These are phyloP conservation scores for Cuniculus paca DNA, from an alignment of 2,797 vertebrate genomes.

Conservation along the genomic window DNA sequence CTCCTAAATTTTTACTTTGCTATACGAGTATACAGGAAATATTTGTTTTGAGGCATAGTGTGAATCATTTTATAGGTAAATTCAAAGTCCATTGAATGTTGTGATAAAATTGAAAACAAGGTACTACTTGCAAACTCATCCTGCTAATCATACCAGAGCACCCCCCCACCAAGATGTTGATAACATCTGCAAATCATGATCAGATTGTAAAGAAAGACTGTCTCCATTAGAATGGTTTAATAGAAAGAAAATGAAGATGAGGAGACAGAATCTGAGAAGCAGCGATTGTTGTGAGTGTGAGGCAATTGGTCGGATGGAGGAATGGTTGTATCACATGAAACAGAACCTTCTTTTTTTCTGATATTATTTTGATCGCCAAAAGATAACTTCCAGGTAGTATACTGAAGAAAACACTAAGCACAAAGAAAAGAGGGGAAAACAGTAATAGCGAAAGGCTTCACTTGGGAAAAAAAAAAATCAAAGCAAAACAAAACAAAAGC, in stretches of 20 bases:
- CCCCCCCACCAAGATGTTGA: neutral
- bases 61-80: neutral
- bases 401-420: conserved; percentile 45
- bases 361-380: conserved; percentile 38
- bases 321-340: neutral
- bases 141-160: neutral
- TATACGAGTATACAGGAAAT: neutral
- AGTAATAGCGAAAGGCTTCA: conserved; percentile 23
- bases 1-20: conserved; percentile 35
- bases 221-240: conserved; percentile 12
- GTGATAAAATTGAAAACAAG: neutral
- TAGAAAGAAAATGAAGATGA: neutral
- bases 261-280: neutral
- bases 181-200: neutral
- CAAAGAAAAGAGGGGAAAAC: neutral
- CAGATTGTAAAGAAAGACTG: neutral
- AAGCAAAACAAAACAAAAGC: neutral
- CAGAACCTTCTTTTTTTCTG: conserved; percentile 46
- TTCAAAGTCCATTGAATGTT: conserved; percentile 1
- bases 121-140: neutral
- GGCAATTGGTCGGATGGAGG: neutral
- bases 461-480: neutral
- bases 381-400: conserved; percentile 29
- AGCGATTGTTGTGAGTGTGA: neutral
- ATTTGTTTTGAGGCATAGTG: neutral